phyloP scores from a whole-genome alignment of 2,113 vertebrate species.

The Cyprinus carpio region DNA sequence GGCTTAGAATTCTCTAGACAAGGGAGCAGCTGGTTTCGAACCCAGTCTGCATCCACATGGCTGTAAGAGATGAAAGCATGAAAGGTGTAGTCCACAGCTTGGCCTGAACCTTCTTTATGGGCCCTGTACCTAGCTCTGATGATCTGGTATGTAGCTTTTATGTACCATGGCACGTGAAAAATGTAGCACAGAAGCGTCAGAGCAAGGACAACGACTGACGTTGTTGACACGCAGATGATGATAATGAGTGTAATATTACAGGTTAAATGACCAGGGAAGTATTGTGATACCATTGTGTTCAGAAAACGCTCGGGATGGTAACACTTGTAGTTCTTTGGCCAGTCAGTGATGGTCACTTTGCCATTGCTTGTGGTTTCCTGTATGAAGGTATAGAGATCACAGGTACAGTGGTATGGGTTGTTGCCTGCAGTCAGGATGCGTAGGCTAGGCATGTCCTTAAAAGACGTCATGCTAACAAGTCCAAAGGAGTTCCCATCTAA shows the following conservation, averaged over 20 bases:
- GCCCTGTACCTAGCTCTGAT: constrained; percentile 77
- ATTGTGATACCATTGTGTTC: constrained; percentile 73
- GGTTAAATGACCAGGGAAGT: constrained; percentile 66
- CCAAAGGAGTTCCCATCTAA: constrained; percentile 85
- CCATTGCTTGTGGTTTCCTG: constrained; percentile 64
- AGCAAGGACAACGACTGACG: constrained; percentile 60
- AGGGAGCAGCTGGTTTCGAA: constrained; percentile 75
- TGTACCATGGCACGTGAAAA: constrained; percentile 80
- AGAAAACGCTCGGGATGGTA: constrained; percentile 77
- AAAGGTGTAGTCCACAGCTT: constrained; percentile 63
- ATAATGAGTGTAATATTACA: constrained; percentile 80
- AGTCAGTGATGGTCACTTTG: constrained; percentile 74
- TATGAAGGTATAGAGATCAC: constrained; percentile 80
- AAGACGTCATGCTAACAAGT: constrained; percentile 74
- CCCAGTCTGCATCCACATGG: constrained; percentile 81
- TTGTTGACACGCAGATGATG: constrained; percentile 73
- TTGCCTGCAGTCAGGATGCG: constrained; percentile 75
- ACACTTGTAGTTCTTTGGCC: constrained; percentile 81
- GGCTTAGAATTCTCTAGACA: constrained; percentile 75
- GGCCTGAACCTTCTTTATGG: constrained; percentile 61
- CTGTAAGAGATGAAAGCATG: constrained; percentile 88
- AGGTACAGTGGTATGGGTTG: constrained; percentile 86
- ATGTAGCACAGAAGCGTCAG: constrained; percentile 77
- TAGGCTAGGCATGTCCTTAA: constrained; percentile 74
- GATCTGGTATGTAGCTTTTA: constrained; percentile 77